Base-by-base conservation (phyloP, 2,797 vertebrate genomes). In the Micropoecilia bifurca region DNA sequence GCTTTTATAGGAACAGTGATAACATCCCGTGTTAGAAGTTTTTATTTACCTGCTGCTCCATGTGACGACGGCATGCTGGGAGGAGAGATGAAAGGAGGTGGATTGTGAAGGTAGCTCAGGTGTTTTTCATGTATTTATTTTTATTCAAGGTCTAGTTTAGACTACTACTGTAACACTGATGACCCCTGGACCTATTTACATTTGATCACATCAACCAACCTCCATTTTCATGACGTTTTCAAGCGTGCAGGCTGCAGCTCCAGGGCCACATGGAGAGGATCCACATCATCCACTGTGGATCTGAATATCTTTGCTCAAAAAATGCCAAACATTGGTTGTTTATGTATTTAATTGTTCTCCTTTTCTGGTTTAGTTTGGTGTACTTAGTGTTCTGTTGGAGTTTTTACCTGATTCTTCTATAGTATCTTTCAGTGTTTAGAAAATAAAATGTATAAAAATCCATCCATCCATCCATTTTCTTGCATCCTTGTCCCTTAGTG, bases 31-130 rank as follows among this genome's bases (percentile, higher is more conserved):
- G 1, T 76, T 69, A 47, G 71, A 73, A 69, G 43, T 72, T 85
- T 85, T 81, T 90, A 85, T 91, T 81, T 81, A 84, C 77, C 82
- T 88, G 74, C 18, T 25, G 28, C 63, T 6, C 0, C 86, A 84
- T 80, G 83, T 91, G 85, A 90, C 81, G 14, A 13, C 12, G 22
- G 66, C 46, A 4, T 12, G 48, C 20, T 75, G 79, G 80, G 81
- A 73, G 85, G 82, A 48, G 69, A 43, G 39, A 50, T 8, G 39
- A 16, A n/a, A 45, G 80, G 41, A 71, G 55, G 78, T 28, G 73
- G 50, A n/a, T 3, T 71, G 41, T 43, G 33, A 36, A 41, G 22
- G 20, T n/a, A 4, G 30, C 2, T 36, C 30, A 63, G 33, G 6
- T 63, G 20, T 63, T 61, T 14, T 57, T n/a, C 3, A 18, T 50